Base-by-base conservation (phyloP, 2,888 invertebrate genomes). In the Amblyjoppa proteus region DNA sequence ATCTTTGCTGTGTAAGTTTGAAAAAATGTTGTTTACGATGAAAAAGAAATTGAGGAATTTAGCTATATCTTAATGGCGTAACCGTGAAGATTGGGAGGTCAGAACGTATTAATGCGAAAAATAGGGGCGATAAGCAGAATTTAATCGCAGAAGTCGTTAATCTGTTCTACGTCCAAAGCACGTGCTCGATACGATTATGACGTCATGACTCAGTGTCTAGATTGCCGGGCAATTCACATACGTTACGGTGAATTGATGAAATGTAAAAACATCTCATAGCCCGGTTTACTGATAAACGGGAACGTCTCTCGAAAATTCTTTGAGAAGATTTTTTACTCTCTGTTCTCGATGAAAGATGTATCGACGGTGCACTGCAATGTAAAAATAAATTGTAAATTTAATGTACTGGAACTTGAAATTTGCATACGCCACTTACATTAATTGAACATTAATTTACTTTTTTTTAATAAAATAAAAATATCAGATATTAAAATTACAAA, bases 311-410 rank as follows among this genome's bases (percentile, higher is more conserved):
- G 45, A 49, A 61, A 45, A 75, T 75, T 64, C 13, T 31, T 7
- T 16, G 38, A 61, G 11, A 31, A 75, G 61, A 0, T 58, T 58
- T 28, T n/a, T 45, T n/a, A 16, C 11, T 5, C 41, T 16, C 13
- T 25, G n/a, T 71, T 45, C 31, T 7, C 34, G 70, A 71, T 79
- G 13, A 58, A 49, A 64, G 70, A 79, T 79, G 34, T 34, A 4
- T 4, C 34, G 5, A 34, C 5, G 34, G 34, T 5, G 34, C 20
- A 34, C 34, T 3, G 34, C 34, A 34, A 5, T 34, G 34, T 34
- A 34, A 5, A 34, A 34, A 34, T 0, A 34, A 34, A 34, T 34
- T 34, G 4, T 34, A 34, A 34, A 34, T 34, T 34, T 34, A 34
- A 34, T 31, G 5, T 4, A 34, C 4, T 34, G 34, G 34, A 34